A percentile compares a stretch with the other conserved stretches of the same genome.
Conservation (phyloP, 2,888 invertebrate species). For the Lottia scabra region DNA sequence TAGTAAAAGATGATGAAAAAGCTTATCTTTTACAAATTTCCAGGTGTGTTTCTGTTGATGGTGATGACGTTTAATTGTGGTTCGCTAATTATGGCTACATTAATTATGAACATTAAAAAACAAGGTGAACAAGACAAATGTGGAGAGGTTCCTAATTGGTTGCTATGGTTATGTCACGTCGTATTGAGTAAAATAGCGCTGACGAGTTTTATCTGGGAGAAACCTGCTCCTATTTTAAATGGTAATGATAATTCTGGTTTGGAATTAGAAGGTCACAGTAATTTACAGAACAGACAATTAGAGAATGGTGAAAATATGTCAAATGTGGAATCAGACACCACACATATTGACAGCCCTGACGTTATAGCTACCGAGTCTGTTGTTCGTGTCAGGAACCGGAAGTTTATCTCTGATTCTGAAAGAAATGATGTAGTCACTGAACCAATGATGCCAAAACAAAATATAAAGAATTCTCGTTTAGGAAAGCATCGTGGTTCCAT, state of each 20-base stretch:
- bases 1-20: too few relatives aligned
- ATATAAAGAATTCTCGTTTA: not conserved
- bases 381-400: constrained; percentile 1
- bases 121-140: constrained; percentile 55
- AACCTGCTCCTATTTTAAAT: constrained; percentile 10
- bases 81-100: constrained; percentile 66
- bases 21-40: constrained; percentile 14
- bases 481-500: not conserved
- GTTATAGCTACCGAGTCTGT: not conserved
- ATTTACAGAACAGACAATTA: not conserved
- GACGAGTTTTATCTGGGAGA: constrained; percentile 40
- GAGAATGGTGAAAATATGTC: not conserved
- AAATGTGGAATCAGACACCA: not conserved
- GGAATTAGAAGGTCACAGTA: too few relatives aligned
- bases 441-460: not conserved
- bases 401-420: not conserved
- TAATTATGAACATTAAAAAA: constrained; percentile 67
- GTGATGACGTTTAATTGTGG: constrained; percentile 68
- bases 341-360: not conserved
- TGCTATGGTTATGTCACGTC: constrained; percentile 54
- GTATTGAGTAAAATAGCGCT: constrained; percentile 55
- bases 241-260: not conserved
- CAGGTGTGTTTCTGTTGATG: constrained; percentile 64
- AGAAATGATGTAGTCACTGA: not conserved
- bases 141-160: constrained; percentile 54